Percentiles rank a stretch among this genome's conserved stretches.
These are phyloP conservation scores for Diabrotica balteata DNA, from an alignment of 2,888 invertebrate genomes.

Conservation along the genomic window DNA sequence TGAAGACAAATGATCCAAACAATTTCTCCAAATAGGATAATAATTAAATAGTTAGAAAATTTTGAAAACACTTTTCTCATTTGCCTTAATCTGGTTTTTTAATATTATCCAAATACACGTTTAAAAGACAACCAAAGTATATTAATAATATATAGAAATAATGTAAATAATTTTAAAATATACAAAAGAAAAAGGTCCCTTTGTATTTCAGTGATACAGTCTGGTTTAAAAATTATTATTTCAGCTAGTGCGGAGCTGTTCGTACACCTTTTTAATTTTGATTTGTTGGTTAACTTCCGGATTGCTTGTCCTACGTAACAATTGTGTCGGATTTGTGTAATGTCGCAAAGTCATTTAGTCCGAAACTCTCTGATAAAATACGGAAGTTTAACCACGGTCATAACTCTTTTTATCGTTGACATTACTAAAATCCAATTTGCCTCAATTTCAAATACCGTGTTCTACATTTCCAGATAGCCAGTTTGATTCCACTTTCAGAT, in stretches of 20 bases:
- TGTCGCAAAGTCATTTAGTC: constrained; percentile 20
- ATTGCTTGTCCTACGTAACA: neutral
- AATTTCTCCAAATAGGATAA: too few relatives aligned
- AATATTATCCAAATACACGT: too few relatives aligned
- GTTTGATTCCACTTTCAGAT: constrained; percentile 26
- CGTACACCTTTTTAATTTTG: constrained; percentile 3
- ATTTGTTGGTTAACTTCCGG: constrained; percentile 3
- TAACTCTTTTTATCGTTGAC: constrained; percentile 38
- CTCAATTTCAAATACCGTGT: constrained; percentile 26
- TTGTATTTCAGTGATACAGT: too few relatives aligned
- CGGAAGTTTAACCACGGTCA: constrained; percentile 25
- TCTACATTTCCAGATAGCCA: constrained; percentile 20
- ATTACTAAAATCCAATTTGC: constrained; percentile 36
- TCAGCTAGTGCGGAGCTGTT: neutral
- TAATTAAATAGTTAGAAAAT: too few relatives aligned
- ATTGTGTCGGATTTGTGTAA: constrained; percentile 16
- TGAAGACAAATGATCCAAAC: too few relatives aligned
- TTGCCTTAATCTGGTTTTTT: too few relatives aligned
- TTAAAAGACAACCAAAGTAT: too few relatives aligned
- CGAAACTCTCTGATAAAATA: constrained; percentile 26
- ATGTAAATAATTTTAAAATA: too few relatives aligned
- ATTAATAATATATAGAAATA: too few relatives aligned
- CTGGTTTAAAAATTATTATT: neutral
- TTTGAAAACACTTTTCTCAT: too few relatives aligned
- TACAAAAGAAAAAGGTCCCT: too few relatives aligned